A percentile compares a stretch with the other conserved stretches of the same genome.
phyloP scores from a whole-genome alignment of 2,797 vertebrate species.

The Discoglossus pictus region DNA sequence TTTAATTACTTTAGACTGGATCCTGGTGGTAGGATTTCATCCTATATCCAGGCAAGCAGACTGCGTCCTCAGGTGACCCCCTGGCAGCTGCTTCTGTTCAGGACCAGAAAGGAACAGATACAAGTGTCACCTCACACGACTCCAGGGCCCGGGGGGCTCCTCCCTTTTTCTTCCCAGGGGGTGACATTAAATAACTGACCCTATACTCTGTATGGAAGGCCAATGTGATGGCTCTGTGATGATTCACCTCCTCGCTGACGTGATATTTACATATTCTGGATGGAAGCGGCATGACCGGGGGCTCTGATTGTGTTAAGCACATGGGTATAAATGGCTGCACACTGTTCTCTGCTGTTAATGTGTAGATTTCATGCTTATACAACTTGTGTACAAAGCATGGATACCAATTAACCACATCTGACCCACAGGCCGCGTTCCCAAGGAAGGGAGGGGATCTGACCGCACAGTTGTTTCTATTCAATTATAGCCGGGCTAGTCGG shows the following conservation, averaged over 20 bases:
- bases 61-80: constrained; percentile 28
- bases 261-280: no score
- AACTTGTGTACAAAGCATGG: constrained; percentile 7
- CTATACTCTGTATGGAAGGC: no score
- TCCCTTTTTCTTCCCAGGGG: not conserved
- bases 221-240: no score
- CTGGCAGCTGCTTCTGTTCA: constrained; percentile 26
- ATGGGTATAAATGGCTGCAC: no score
- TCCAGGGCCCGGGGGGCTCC: not conserved
- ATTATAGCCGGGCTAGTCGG: no score
- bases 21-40: constrained; percentile 1
- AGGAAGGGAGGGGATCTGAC: constrained; percentile 1
- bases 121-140: constrained; percentile 5
- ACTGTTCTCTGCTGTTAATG: not conserved
- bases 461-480: no score
- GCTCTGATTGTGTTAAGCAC: no score
- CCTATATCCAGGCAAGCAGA: not conserved
- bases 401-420: constrained; percentile 17
- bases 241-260: not conserved
- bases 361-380: constrained; percentile 8
- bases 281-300: no score
- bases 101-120: constrained; percentile 8
- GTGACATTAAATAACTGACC: not conserved
- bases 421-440: constrained; percentile 19
- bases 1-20: not conserved